Conservation (phyloP, 2,888 invertebrate genomes). For the Panorpa germanica region DNA sequence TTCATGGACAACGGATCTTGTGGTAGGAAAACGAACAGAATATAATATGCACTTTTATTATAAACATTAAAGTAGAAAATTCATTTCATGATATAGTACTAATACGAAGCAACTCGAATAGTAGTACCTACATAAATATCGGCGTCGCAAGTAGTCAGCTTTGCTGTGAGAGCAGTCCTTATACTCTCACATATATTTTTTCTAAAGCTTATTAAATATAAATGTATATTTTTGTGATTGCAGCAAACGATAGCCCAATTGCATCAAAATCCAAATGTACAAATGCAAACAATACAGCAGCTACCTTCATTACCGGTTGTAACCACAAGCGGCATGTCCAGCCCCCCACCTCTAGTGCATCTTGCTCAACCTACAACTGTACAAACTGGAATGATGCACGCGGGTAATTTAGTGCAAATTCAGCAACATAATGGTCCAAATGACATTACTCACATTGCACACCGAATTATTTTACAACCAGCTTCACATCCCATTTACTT, state of each 20-base stretch:
- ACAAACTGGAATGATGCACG: conserved; percentile 25
- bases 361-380: conserved; percentile 17
- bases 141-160: too few relatives aligned
- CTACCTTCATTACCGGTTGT: too few relatives aligned
- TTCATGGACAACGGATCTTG: too few relatives aligned
- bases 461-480: conserved; percentile 29
- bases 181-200: too few relatives aligned
- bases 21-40: too few relatives aligned
- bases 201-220: conserved; percentile 3
- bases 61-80: too few relatives aligned
- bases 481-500: conserved; percentile 28
- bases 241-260: conserved; percentile 10
- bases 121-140: too few relatives aligned
- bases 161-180: too few relatives aligned
- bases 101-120: too few relatives aligned
- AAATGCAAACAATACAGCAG: conserved; percentile 30
- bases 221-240: conserved; percentile 17
- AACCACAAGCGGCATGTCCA: too few relatives aligned
- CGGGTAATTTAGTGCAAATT: conserved; percentile 23
- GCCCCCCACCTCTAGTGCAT: background rate
- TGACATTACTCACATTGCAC: conserved; percentile 22
- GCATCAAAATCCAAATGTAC: conserved; percentile 26
- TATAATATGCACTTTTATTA: too few relatives aligned
- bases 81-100: too few relatives aligned
- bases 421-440: conserved; percentile 21